Evolutionary conservation across 2,888 invertebrate species (phyloP).

Genomic region (Crossocerus cetratus): DNA sequence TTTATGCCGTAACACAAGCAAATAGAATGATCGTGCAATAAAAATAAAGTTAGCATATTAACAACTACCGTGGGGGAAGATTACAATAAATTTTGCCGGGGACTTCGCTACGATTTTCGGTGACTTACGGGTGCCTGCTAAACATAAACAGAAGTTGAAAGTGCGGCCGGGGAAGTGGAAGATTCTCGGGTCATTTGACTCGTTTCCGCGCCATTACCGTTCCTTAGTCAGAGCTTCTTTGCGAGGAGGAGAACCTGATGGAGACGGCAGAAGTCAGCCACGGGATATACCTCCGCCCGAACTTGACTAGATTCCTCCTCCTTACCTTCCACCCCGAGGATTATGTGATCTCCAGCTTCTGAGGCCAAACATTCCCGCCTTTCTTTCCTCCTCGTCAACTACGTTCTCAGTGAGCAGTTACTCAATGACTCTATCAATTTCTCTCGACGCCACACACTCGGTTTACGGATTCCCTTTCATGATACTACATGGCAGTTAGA

Average conservation of each 20-base stretch:
- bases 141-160: constrained; percentile 69
- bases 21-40: too few species aligned
- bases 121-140: constrained; percentile 60
- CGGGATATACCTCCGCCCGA: background rate
- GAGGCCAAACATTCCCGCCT: constrained; percentile 50
- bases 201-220: constrained; percentile 76
- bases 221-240: constrained; percentile 64
- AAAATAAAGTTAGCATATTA: too few species aligned
- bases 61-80: too few species aligned
- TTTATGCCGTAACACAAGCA: too few species aligned
- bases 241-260: constrained; percentile 16
- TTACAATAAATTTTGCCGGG: constrained; percentile 64
- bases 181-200: constrained; percentile 76
- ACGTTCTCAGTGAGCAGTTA: constrained; percentile 32
- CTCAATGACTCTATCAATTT: too few species aligned
- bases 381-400: constrained; percentile 42
- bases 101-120: constrained; percentile 60
- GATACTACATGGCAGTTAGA: too few species aligned
- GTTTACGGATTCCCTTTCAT: too few species aligned
- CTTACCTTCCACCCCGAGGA: constrained; percentile 61
- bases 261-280: background rate
- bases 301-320: constrained; percentile 66
- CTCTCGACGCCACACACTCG: too few species aligned
- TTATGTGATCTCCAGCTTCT: constrained; percentile 55
- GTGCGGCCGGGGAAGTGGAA: constrained; percentile 59